Base-by-base conservation (phyloP, 2,888 invertebrate species). In the Cosmia trapezina region DNA sequence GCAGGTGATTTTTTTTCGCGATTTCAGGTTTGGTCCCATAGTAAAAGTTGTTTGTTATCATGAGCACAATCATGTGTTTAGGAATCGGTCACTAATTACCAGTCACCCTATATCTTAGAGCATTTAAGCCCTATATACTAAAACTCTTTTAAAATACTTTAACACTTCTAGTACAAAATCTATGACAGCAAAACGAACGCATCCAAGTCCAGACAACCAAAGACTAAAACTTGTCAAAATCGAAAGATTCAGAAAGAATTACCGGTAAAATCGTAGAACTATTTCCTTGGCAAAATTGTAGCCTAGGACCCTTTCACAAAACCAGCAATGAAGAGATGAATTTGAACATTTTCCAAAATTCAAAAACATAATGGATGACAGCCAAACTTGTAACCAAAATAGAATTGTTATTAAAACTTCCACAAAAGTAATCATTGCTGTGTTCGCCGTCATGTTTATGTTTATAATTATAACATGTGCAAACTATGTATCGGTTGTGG, bases 171-270 rank as follows among this genome's bases (percentile, higher is more conserved):
- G 14, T 22, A 5, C 4, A n/a, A 53, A 53, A 22, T 56, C 41
- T 14, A 22, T 43, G 19, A 43, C 14, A 33, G 8, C 19, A 22
- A 28, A n/a, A 19, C 6, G 33, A 64, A 73, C 73, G 56, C 65
- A 73, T 12, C 65, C 9, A 57, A 65, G 37, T 43, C 43, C 7
- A 53, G 6, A 53, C 37, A 53, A 17, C 28, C 17, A 54, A 4
- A 54, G 14, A n/a, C 22, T 45, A 22, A 14, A 19, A 37, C 4
- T 22, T 57, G 43, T 51, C 74, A 73, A 57, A 33, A 22, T 33
- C 19, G 4, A 73, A 73, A 64, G 33, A 22, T 56, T 22, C 17
- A 43, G n/a, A 19, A 60, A 54, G 54, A 61, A 61, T 19, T 37
- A 43, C 43, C 19, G n/a, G 11, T 37, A 53, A 68, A 60, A 19